Conservation (phyloP, 2,888 invertebrate species). For the Salpingus planirostris region DNA sequence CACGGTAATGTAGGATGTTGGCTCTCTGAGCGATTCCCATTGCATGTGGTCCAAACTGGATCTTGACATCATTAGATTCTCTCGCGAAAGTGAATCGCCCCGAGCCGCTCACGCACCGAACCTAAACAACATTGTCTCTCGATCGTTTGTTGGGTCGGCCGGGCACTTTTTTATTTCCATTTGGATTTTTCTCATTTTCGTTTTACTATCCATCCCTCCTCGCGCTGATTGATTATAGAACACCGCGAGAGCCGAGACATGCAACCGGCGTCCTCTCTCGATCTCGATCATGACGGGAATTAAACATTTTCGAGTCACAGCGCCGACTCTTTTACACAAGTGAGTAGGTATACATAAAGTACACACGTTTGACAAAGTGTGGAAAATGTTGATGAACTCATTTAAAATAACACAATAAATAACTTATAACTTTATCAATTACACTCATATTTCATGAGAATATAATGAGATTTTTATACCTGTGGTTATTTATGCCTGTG, state of each 20-base stretch:
- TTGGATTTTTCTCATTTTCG: too few relatives aligned
- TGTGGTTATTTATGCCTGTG: constrained; percentile 34
- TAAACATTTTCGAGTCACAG: too few relatives aligned
- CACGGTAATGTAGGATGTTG: constrained; percentile 14
- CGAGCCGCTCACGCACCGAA: constrained; percentile 13
- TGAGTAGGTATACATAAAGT: background rate
- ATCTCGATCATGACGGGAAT: too few relatives aligned
- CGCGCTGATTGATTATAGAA: constrained; percentile 15
- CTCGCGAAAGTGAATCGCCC: constrained; percentile 16
- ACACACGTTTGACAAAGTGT: too few relatives aligned
- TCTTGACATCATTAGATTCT: constrained; percentile 17
- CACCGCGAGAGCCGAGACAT: too few relatives aligned
- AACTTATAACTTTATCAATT: constrained; percentile 28
- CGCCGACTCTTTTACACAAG: too few relatives aligned
- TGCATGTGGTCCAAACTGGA: constrained; percentile 16
- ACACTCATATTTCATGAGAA: constrained; percentile 34
- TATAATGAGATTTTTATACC: constrained; percentile 36
- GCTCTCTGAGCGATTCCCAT: constrained; percentile 14
- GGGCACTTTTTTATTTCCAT: too few relatives aligned
- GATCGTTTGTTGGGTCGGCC: constrained; percentile 11
- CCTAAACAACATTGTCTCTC: constrained; percentile 16
- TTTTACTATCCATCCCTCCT: too few relatives aligned
- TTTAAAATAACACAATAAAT: constrained; percentile 16
- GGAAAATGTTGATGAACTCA: constrained; percentile 17
- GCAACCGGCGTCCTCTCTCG: too few relatives aligned